Conservation (phyloP, 2,113 vertebrate genomes). For the Poecilia latipinna region DNA sequence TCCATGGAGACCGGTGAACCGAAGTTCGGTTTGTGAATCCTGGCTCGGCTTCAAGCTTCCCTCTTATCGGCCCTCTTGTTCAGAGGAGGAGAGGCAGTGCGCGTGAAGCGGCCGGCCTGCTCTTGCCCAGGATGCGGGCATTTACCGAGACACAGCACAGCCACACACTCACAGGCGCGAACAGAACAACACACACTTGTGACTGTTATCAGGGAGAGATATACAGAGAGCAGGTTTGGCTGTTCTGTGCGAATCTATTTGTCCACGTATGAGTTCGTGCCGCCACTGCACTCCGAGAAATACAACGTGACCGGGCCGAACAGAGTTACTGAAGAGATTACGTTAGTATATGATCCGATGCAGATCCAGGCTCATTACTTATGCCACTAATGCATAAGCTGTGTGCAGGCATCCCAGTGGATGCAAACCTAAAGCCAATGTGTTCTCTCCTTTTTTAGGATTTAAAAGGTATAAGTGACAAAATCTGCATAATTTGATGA, state of each 20-base stretch:
- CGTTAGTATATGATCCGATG: slow-evolving; percentile 56
- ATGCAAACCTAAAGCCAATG: slow-evolving; percentile 53
- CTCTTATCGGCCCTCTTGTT: slow-evolving; percentile 49
- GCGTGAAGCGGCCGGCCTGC: slow-evolving; percentile 20
- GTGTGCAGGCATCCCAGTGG: slow-evolving; percentile 16
- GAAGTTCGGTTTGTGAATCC: slow-evolving; percentile 44
- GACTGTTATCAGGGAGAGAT: slow-evolving; percentile 28
- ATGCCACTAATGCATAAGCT: not conserved
- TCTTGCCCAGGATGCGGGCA: not conserved
- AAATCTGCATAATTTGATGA: not conserved
- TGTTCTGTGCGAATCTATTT: slow-evolving; percentile 6
- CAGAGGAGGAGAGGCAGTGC: slow-evolving; percentile 19
- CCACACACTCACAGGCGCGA: slow-evolving; percentile 2
- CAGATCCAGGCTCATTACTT: slow-evolving; percentile 32
- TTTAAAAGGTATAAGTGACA: not conserved
- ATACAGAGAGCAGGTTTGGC: slow-evolving; percentile 33
- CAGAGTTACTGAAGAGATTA: slow-evolving; percentile 49
- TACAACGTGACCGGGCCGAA: slow-evolving; percentile 40
- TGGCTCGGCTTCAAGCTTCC: slow-evolving; percentile 40
- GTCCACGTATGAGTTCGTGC: slow-evolving; percentile 16
- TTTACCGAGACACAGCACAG: slow-evolving; percentile 7
- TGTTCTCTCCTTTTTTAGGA: slow-evolving; percentile 17
- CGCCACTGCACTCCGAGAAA: slow-evolving; percentile 52
- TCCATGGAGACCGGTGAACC: slow-evolving; percentile 44
- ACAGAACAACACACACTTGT: not conserved